Evolutionary conservation across 2,888 invertebrate species (phyloP).

Genomic region (Calliphora vomitoria): DNA sequence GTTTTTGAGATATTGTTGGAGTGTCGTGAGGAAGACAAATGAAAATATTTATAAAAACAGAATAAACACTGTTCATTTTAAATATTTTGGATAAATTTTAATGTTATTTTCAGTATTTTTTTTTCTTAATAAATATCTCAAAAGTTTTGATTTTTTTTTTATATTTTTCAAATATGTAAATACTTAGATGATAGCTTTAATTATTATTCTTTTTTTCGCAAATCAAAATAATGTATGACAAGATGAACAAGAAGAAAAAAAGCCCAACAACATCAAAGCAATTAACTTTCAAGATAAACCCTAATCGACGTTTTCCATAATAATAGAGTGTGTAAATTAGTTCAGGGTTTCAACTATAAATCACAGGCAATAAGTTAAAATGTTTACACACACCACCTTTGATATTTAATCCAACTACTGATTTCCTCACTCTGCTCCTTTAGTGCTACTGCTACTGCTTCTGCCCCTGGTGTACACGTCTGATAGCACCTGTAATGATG

Average conservation of each 20-base stretch:
- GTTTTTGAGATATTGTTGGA: too few relatives aligned
- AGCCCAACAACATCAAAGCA: conserved; percentile 58
- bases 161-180: too few relatives aligned
- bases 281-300: conserved; percentile 72
- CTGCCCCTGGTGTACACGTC: neutral
- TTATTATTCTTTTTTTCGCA: too few relatives aligned
- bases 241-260: neutral
- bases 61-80: too few relatives aligned
- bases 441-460: neutral
- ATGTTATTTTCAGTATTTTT: too few relatives aligned
- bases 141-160: too few relatives aligned
- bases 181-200: too few relatives aligned
- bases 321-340: conserved; percentile 72
- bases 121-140: too few relatives aligned
- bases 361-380: conserved; percentile 54
- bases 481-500: conserved; percentile 13
- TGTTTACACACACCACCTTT: conserved; percentile 30
- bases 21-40: too few relatives aligned
- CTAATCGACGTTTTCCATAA: conserved; percentile 74
- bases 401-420: neutral
- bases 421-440: neutral
- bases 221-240: neutral
- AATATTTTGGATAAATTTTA: too few relatives aligned
- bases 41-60: too few relatives aligned
- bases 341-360: conserved; percentile 70